A percentile compares a stretch with the other conserved stretches of the same genome.
These are phyloP conservation scores for Malacosoma neustria DNA, from an alignment of 2,888 invertebrate genomes.

Conservation along the genomic window DNA sequence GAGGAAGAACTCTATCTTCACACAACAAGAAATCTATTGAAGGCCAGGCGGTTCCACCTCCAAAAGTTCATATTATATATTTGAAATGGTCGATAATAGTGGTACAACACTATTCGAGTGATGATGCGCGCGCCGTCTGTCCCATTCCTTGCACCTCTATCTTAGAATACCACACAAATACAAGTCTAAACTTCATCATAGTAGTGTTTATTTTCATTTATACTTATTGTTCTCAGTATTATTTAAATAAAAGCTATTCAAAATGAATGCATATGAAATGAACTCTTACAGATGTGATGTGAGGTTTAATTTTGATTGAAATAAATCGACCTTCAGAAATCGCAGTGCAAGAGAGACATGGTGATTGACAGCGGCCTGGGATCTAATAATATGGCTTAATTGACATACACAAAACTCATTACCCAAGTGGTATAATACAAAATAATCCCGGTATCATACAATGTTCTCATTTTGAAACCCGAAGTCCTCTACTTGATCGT, in stretches of 20 bases:
- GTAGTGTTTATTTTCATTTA: background rate
- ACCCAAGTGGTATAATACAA: too few relatives aligned
- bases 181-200: background rate
- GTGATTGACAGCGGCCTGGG: slow-evolving; percentile 24
- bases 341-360: slow-evolving; percentile 29
- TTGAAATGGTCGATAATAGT: background rate
- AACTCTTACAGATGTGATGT: slow-evolving; percentile 15
- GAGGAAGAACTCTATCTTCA: too few relatives aligned
- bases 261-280: background rate
- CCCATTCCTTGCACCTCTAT: slow-evolving; percentile 44
- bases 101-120: slow-evolving; percentile 32
- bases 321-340: slow-evolving; percentile 16
- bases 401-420: too few relatives aligned
- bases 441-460: too few relatives aligned
- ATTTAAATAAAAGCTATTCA: background rate
- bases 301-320: slow-evolving; percentile 16
- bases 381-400: too few relatives aligned
- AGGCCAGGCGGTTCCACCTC: too few relatives aligned
- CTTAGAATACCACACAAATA: slow-evolving; percentile 26
- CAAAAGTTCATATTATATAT: too few relatives aligned
- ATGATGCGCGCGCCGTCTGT: slow-evolving; percentile 56
- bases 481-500: too few relatives aligned
- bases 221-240: too few relatives aligned
- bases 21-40: too few relatives aligned
- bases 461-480: too few relatives aligned